Evolutionary conservation across 2,888 invertebrate genomes (phyloP).

Genomic region (Didymodactylos carnosus): DNA sequence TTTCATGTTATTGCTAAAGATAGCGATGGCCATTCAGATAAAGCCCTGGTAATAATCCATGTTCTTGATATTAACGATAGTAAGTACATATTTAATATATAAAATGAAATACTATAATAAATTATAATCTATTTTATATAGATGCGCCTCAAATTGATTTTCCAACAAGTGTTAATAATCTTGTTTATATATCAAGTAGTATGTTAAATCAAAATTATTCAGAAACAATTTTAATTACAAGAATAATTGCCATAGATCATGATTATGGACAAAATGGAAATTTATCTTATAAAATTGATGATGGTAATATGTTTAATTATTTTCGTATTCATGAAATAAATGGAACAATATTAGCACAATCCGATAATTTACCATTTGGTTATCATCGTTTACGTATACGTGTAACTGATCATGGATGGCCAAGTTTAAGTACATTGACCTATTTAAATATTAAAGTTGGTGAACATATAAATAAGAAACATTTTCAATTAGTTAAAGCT

Average conservation of each 20-base stretch:
- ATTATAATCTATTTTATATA: too few relatives aligned
- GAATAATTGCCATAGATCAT: neutral
- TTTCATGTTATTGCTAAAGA: slow-evolving; percentile 16
- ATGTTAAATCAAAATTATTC: neutral
- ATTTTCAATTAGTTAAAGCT: too few relatives aligned
- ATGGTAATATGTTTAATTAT: neutral
- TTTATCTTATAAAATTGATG: neutral
- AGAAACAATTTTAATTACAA: neutral
- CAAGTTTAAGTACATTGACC: neutral
- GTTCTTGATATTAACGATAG: slow-evolving; percentile 17
- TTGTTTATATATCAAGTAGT: neutral
- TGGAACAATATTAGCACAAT: neutral
- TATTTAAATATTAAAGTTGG: neutral
- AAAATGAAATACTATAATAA: too few relatives aligned
- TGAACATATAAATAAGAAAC: neutral
- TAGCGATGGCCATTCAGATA: slow-evolving; percentile 15
- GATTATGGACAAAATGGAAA: neutral
- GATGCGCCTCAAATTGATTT: neutral
- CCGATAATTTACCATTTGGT: neutral
- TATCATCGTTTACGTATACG: neutral
- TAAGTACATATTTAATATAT: slow-evolving; percentile 14
- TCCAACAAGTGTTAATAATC: neutral
- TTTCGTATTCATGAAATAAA: neutral
- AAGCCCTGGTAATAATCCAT: slow-evolving; percentile 8
- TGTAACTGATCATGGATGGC: neutral